phyloP scores from a whole-genome alignment of 2,797 vertebrate genomes.

The Rhynchonycteris naso region DNA sequence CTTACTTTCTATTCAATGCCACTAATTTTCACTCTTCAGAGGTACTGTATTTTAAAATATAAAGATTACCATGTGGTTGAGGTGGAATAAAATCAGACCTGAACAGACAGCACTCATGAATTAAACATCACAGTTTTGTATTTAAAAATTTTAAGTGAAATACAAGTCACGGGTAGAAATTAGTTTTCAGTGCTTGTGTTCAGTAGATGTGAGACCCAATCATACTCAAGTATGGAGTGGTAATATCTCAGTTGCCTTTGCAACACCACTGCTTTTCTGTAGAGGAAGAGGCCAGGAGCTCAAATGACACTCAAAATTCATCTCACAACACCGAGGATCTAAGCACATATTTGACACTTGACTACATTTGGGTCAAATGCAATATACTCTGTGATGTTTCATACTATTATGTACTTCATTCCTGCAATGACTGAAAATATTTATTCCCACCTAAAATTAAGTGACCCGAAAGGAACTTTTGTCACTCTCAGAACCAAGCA shows the following conservation, averaged over 20 bases:
- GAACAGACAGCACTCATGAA: not conserved
- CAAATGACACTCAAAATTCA: not conserved
- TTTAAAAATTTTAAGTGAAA: conserved; percentile 17
- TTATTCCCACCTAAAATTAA: conserved; percentile 48
- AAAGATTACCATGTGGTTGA: not conserved
- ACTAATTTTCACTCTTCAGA: not conserved
- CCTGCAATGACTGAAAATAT: not conserved
- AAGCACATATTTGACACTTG: not conserved
- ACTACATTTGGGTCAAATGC: not conserved
- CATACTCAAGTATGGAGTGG: not conserved
- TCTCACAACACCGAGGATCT: not conserved
- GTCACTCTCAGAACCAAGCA: not conserved
- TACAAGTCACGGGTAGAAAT: not conserved
- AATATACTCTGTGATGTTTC: not conserved
- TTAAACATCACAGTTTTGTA: not conserved
- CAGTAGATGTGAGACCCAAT: not conserved
- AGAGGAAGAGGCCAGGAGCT: not conserved
- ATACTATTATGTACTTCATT: not conserved
- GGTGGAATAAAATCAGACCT: not conserved
- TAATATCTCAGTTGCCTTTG: not conserved
- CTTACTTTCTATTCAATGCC: not conserved
- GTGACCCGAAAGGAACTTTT: not conserved
- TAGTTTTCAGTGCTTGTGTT: not conserved
- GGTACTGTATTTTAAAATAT: not conserved
- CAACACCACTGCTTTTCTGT: not conserved